Evolutionary conservation across 2,888 invertebrate species (phyloP), one percentile per base, ranked within the genome.

Genomic region (Dynastes grantii): DNA sequence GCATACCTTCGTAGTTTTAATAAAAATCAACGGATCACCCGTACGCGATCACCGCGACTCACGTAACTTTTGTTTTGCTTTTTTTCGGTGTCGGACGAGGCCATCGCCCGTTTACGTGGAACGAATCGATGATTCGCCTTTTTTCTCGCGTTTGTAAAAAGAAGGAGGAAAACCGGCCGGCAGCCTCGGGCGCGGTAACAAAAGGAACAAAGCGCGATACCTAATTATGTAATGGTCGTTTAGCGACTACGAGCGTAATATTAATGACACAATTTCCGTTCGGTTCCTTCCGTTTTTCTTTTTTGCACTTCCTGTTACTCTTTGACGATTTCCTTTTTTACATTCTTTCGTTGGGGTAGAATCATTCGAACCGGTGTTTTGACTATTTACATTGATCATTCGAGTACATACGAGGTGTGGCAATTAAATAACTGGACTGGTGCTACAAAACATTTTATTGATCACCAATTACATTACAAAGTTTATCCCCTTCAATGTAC

Each of bases 171-270:
- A 32, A 45, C 45, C 29, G 29, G 11, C 9, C 13, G 63, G 9
- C 63, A 32, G 9, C 11, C 29, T 13, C n/a, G 29, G 29, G 63
- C 29, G 22, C 22, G 49, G 51, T 63, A 63, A 51, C 29, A 68
- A 16, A 27, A 68, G 40, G 45, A 49, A 22, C 68, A 3, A 16
- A 22, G 27, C 27, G 16, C 40, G 22, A 16, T 27, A 53, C 45
- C 45, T 29, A 68, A 68, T 68, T 68, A 68, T 29, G 51, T 68
- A 51, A 68, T 68, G 68, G n/a, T 51, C 51, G 68, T 27, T 27
- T 11, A 45, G 9, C 11, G 11, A 29, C 45, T 68, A 51, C 51
- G 22, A 51, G 11, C 68, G 27, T 49, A 29, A 29, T 68, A 68
- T 51, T 68, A 29, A 68, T 49, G 51, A 27, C 68, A 49, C 29